Evolutionary conservation across 2,113 vertebrate species (phyloP).

Genomic region (Colaptes auratus): DNA sequence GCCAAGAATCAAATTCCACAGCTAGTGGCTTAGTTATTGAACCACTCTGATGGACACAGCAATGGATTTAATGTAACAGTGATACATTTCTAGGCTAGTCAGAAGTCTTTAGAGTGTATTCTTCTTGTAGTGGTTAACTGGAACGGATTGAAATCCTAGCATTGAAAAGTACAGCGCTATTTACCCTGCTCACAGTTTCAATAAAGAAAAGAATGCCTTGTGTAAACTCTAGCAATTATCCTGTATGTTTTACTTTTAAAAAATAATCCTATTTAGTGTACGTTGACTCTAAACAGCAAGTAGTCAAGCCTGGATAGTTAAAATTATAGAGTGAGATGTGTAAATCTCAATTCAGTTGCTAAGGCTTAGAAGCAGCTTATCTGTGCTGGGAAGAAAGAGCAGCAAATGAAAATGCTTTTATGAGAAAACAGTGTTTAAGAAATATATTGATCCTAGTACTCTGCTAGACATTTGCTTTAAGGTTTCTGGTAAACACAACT

Average conservation of each 20-base stretch:
- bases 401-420: conserved; percentile 34
- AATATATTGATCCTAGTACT: not conserved
- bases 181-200: conserved; percentile 34
- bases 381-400: not conserved
- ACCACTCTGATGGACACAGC: not conserved
- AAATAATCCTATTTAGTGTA: not conserved
- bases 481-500: not conserved
- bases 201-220: conserved; percentile 14
- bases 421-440: not conserved
- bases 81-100: not conserved
- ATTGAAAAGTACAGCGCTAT: not conserved
- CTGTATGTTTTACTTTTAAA: not conserved
- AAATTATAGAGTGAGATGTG: conserved; percentile 34
- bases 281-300: not conserved
- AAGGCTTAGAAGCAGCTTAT: conserved; percentile 22
- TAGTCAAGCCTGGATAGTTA: conserved; percentile 34
- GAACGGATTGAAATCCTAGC: conserved; percentile 22
- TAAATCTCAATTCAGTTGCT: conserved; percentile 40
- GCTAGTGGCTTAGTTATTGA: conserved; percentile 18
- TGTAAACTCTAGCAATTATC: conserved; percentile 45
- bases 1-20: conserved; percentile 25
- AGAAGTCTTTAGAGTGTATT: not conserved
- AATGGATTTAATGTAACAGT: not conserved
- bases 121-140: not conserved
- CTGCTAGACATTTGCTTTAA: not conserved